A percentile compares a stretch with the other conserved stretches of the same genome.
Conservation (phyloP, 2,888 invertebrate species). For the Standfussiana lucernea region DNA sequence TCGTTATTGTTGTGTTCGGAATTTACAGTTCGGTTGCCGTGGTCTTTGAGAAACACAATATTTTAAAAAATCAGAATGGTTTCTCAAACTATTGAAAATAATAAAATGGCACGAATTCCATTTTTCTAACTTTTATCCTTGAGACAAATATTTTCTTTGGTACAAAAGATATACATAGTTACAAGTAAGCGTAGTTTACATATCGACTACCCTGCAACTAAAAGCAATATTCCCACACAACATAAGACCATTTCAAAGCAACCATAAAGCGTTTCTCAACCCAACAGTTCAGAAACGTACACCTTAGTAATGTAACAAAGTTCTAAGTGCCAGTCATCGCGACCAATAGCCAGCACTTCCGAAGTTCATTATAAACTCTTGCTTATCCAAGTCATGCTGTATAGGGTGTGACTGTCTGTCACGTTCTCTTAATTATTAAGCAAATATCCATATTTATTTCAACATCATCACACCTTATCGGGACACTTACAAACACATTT, state of each 20-base stretch:
- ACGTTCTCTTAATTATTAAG: no score
- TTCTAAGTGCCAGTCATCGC: slow-evolving; percentile 58
- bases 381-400: slow-evolving; percentile 42
- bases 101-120: neutral
- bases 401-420: no score
- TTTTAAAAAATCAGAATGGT: neutral
- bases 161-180: neutral
- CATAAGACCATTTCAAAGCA: slow-evolving; percentile 20
- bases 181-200: neutral
- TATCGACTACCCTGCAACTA: neutral
- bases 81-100: neutral
- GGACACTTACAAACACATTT: no score
- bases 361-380: slow-evolving; percentile 59
- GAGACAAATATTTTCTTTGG: neutral
- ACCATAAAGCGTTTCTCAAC: slow-evolving; percentile 25
- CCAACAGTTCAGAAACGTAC: slow-evolving; percentile 13
- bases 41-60: neutral
- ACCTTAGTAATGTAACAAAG: slow-evolving; percentile 45
- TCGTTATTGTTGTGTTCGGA: neutral
- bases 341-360: slow-evolving; percentile 51
- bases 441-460: no score
- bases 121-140: neutral
- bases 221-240: slow-evolving; percentile 30
- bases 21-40: neutral
- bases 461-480: no score